phyloP scores from a whole-genome alignment of 2,113 vertebrate species.

The Chitala chitala region DNA sequence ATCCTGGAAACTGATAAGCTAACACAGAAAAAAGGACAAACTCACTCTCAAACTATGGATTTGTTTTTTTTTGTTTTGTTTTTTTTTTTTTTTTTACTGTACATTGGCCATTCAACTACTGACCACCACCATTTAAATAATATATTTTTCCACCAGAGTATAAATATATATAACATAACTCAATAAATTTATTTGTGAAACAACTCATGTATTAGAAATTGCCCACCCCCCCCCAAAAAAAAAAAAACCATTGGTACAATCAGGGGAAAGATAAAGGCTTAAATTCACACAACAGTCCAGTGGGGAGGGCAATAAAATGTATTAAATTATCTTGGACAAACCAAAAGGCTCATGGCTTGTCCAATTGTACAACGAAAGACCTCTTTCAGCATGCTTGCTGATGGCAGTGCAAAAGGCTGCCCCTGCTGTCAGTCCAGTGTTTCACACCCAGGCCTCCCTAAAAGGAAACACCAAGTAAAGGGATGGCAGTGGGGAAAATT shows the following conservation, averaged over 20 bases:
- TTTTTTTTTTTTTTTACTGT: too few relatives aligned
- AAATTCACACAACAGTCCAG: not conserved
- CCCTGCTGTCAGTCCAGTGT: slow-evolving; percentile 53
- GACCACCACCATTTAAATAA: slow-evolving; percentile 17
- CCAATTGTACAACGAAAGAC: not conserved
- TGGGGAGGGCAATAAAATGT: not conserved
- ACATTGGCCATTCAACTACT: not conserved
- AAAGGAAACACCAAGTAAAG: slow-evolving; percentile 21
- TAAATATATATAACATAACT: slow-evolving; percentile 9
- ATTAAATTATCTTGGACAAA: not conserved
- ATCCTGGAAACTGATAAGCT: slow-evolving; percentile 15
- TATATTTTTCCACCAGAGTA: slow-evolving; percentile 8
- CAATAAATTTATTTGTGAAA: not conserved
- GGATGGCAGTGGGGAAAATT: slow-evolving; percentile 34
- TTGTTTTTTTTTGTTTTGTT: too few relatives aligned
- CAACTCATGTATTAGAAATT: not conserved
- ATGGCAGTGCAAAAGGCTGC: slow-evolving; percentile 34
- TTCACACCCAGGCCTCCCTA: slow-evolving; percentile 43
- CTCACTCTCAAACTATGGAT: not conserved
- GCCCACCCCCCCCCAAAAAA: not conserved
- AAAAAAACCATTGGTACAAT: slow-evolving; percentile 5
- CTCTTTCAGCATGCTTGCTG: not conserved
- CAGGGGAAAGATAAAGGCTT: not conserved
- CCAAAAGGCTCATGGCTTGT: not conserved
- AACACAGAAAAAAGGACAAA: slow-evolving; percentile 8